These are phyloP conservation scores for Prinia subflava DNA, from an alignment of 2,113 vertebrate genomes.

Conservation along the genomic window DNA sequence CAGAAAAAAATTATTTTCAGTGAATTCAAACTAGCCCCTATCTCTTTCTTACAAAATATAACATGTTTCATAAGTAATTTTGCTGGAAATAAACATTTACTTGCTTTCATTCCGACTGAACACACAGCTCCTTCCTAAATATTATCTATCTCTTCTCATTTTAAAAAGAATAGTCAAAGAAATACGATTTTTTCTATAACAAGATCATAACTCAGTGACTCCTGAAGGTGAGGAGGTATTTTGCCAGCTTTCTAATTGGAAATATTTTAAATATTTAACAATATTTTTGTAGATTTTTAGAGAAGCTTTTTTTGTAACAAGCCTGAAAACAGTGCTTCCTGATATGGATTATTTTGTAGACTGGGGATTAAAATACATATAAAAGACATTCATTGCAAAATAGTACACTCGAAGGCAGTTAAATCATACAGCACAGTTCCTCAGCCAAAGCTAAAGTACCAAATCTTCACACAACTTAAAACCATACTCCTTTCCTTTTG, in stretches of 20 bases:
- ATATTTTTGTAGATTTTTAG: not conserved
- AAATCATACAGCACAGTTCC: not conserved
- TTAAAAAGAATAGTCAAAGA: not conserved
- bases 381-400: not conserved
- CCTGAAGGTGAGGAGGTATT: not conserved
- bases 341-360: not conserved
- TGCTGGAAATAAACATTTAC: not conserved
- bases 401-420: not conserved
- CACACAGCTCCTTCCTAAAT: not conserved
- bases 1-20: not conserved
- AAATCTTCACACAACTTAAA: not conserved
- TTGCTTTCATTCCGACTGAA: not conserved
- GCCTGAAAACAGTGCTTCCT: not conserved
- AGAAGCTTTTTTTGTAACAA: not conserved
- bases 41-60: not conserved
- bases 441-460: not conserved
- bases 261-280: not conserved
- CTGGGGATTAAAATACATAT: not conserved
- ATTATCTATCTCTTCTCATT: not conserved
- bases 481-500: not conserved
- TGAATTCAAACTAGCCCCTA: not conserved
- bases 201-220: not conserved
- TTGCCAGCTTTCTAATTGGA: not conserved
- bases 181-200: not conserved
- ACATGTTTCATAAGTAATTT: not conserved